Evolutionary conservation across 2,113 vertebrate species (phyloP).

Genomic region (Turnix velox): DNA sequence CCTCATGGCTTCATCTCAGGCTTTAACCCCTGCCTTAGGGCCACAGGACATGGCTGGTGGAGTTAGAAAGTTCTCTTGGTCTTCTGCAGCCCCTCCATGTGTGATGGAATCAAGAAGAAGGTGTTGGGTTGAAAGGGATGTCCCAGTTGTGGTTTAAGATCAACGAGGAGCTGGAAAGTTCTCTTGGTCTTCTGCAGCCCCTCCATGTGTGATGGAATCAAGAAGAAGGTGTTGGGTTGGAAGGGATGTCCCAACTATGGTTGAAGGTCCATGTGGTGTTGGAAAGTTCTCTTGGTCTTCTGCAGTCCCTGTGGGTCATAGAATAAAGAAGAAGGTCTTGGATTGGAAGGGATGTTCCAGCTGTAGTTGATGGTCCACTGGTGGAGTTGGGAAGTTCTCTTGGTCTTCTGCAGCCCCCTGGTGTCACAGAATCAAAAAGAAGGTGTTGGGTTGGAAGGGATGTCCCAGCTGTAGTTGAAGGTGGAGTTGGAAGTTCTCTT

Average conservation of each 20-base stretch:
- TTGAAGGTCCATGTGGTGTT: too few species aligned
- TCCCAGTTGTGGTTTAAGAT: too few species aligned
- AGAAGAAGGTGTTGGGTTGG: too few species aligned
- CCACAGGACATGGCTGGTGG: background rate
- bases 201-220: accelerated
- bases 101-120: too few species aligned
- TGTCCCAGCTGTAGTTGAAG: too few species aligned
- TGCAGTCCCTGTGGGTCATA: accelerated
- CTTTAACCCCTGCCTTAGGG: background rate
- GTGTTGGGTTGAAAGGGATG: too few species aligned
- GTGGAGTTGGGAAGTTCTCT: background rate
- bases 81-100: background rate
- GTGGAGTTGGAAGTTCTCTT: background rate
- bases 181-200: background rate
- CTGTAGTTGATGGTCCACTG: too few species aligned
- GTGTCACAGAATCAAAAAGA: too few species aligned
- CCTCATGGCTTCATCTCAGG: background rate
- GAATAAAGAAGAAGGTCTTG: too few species aligned
- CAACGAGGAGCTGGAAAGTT: background rate
- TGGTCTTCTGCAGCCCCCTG: background rate
- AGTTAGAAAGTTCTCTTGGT: background rate
- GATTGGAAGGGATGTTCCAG: too few species aligned
- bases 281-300: background rate
- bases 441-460: too few species aligned
- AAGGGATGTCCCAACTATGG: too few species aligned